These are phyloP conservation scores for Thereva unica DNA, from an alignment of 2,888 invertebrate genomes.

Conservation along the genomic window DNA sequence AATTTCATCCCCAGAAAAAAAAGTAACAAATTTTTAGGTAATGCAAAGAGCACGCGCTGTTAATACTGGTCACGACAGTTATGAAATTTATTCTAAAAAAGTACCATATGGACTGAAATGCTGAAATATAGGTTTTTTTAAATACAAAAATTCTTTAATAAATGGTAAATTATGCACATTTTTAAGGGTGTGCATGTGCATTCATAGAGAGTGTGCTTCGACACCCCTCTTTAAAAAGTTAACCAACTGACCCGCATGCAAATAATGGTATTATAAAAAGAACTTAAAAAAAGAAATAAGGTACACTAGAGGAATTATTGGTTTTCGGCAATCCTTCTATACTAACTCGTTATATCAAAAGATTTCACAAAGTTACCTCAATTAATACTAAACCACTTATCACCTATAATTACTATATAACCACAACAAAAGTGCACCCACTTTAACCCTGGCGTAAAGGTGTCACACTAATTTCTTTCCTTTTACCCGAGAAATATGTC, in stretches of 20 bases:
- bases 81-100: not conserved
- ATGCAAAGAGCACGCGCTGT: conserved; percentile 22
- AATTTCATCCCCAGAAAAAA: conserved; percentile 17
- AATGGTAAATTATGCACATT: conserved; percentile 26
- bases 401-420: too few species aligned
- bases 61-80: conserved; percentile 27
- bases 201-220: not conserved
- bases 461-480: not conserved
- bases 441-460: not conserved
- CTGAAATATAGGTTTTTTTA: conserved; percentile 2
- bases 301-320: too few species aligned
- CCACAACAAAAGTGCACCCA: too few species aligned
- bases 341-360: too few species aligned
- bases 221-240: not conserved
- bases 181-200: conserved; percentile 19
- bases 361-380: too few species aligned
- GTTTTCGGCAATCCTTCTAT: too few species aligned
- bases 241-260: too few species aligned
- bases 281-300: too few species aligned
- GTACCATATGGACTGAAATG: conserved; percentile 23
- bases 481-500: not conserved
- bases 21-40: conserved; percentile 1
- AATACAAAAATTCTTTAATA: conserved; percentile 15
- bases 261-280: too few species aligned
- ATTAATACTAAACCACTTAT: too few species aligned